These are phyloP conservation scores for Xiphophorus hellerii DNA, from an alignment of 2,113 vertebrate species.

Conservation along the genomic window DNA sequence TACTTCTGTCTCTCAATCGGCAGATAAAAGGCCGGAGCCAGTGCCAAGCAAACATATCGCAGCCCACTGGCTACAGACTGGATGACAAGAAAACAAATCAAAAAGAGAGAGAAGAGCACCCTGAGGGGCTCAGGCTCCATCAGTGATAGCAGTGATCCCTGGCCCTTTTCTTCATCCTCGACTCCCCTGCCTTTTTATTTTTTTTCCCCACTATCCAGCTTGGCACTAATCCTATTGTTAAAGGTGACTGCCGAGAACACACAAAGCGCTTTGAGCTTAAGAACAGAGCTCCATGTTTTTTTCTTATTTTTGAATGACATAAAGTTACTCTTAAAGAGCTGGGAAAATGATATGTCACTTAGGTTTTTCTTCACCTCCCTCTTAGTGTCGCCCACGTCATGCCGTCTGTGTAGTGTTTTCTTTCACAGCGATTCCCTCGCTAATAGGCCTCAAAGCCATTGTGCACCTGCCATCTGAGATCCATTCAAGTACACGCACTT, in stretches of 20 bases:
- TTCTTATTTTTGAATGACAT: conserved; percentile 22
- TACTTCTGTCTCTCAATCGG: conserved; percentile 40
- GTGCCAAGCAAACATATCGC: conserved; percentile 57
- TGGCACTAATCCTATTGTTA: conserved; percentile 61
- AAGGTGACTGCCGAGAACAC: conserved; percentile 49
- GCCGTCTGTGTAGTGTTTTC: conserved; percentile 8
- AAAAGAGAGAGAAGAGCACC: conserved; percentile 64
- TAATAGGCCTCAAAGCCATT: conserved; percentile 45
- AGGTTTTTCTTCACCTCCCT: conserved; percentile 30
- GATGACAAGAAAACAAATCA: conserved; percentile 70
- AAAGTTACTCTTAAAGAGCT: conserved; percentile 37
- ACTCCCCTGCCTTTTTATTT: conserved; percentile 5
- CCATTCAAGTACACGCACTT: conserved; percentile 19
- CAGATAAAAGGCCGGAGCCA: conserved; percentile 51
- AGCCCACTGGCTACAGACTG: conserved; percentile 53
- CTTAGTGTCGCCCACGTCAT: conserved; percentile 6
- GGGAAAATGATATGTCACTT: conserved; percentile 35
- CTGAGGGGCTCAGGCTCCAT: conserved; percentile 53
- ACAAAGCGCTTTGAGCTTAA: conserved; percentile 15
- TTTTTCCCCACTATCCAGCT: conserved; percentile 21
- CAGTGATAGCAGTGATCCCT: conserved; percentile 52
- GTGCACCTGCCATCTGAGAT: conserved; percentile 10
- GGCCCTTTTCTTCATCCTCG: conserved; percentile 52
- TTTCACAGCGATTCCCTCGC: conserved; percentile 8
- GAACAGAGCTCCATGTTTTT: conserved; percentile 18